A percentile compares a stretch with the other conserved stretches of the same genome.
These are phyloP conservation scores for Taxidea taxus DNA, from an alignment of 2,113 vertebrate genomes.

Conservation along the genomic window DNA sequence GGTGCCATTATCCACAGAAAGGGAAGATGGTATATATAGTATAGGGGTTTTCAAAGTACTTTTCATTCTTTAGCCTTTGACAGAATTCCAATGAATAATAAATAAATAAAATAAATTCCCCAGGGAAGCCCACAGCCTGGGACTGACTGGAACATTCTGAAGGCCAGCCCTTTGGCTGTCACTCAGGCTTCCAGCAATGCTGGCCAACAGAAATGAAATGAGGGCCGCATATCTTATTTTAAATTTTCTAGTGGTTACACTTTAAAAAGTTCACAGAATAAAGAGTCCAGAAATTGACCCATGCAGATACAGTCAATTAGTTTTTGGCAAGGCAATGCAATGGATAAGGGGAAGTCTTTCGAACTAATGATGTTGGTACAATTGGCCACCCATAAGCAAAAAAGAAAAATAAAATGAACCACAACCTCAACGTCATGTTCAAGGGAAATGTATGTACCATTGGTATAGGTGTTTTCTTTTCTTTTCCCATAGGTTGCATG, in stretches of 20 bases:
- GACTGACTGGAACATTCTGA: background rate
- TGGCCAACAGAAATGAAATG: background rate
- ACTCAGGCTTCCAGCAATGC: background rate
- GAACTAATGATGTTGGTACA: background rate
- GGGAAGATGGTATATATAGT: background rate
- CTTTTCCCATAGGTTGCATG: background rate
- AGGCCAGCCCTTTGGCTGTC: background rate
- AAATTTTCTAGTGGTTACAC: background rate
- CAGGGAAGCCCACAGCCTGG: background rate
- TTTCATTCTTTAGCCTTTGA: background rate
- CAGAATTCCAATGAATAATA: background rate
- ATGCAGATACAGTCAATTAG: background rate
- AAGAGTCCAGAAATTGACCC: background rate
- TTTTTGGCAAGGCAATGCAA: background rate
- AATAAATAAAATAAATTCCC: too few relatives aligned
- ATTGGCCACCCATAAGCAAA: too few relatives aligned
- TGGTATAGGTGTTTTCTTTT: background rate
- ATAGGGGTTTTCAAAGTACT: background rate
- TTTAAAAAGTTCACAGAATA: background rate
- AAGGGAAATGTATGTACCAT: background rate
- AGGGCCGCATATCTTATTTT: background rate
- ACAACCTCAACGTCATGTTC: background rate
- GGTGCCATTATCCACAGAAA: background rate
- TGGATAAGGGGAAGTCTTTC: background rate
- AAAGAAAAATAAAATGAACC: background rate